Evolutionary conservation across 2,888 invertebrate genomes (phyloP).

Genomic region (Ophioninae sp.): DNA sequence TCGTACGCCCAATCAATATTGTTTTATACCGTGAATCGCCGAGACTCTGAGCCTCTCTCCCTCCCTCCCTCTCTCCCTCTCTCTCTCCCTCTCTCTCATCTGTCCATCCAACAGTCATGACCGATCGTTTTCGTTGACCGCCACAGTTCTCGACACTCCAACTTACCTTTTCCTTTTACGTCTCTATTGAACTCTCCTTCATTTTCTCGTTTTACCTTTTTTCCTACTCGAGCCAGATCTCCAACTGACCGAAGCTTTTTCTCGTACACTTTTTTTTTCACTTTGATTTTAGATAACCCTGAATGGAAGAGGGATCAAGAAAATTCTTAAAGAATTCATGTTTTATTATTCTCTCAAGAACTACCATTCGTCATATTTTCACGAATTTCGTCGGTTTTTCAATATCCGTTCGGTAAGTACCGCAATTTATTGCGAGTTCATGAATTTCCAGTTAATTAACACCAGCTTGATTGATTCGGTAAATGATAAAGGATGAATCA

Average conservation of each 20-base stretch:
- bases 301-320: too few relatives aligned
- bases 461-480: too few relatives aligned
- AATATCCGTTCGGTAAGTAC: too few relatives aligned
- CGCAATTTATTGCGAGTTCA: too few relatives aligned
- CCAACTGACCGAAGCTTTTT: neutral
- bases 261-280: neutral
- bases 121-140: slow-evolving; percentile 22
- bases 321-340: too few relatives aligned
- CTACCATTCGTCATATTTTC: too few relatives aligned
- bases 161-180: slow-evolving; percentile 29
- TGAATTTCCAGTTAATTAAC: too few relatives aligned
- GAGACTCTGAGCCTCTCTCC: slow-evolving; percentile 45
- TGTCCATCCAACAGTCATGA: slow-evolving; percentile 27
- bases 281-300: neutral
- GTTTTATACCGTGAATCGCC: slow-evolving; percentile 75
- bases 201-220: neutral
- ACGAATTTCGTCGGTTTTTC: too few relatives aligned
- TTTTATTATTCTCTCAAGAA: too few relatives aligned
- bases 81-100: slow-evolving; percentile 38
- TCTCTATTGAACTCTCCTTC: slow-evolving; percentile 1
- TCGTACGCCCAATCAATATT: slow-evolving; percentile 79
- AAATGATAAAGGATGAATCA: too few relatives aligned
- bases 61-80: slow-evolving; percentile 39
- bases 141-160: neutral
- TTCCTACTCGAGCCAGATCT: neutral